Evolutionary conservation across 2,888 invertebrate genomes (phyloP), one percentile per base, ranked within the genome.

Genomic region (Strigamia crassipes): DNA sequence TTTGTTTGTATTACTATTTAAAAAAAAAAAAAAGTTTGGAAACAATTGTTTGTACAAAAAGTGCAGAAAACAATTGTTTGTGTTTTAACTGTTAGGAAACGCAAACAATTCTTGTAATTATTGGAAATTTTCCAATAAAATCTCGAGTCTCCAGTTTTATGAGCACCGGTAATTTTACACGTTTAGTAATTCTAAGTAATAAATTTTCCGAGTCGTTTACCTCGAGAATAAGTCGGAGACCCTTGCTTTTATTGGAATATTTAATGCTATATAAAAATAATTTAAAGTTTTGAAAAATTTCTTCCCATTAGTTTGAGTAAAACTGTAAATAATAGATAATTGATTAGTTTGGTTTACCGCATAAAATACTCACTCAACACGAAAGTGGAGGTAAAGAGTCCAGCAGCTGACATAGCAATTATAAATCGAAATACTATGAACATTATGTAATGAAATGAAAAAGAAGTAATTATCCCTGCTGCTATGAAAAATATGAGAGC

Each of bases 331-430:
- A 38, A 38, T 38, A 38, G 38, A 38, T 38, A 38, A 38, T 38
- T 38, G 38, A 38, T 38, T 38, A 38, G 38, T 38, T 38, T 38
- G 5, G 5, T 10, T 61, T 61, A 61, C 21, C 61, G 18, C 18
- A 6, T 61, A 21, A 61, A 61, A 27, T 79, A 79, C 79, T 41
- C 42, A 79, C 79, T 42, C 42, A 79, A 79, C 9, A 79, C 79
- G 23, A 79, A 79, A 15, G 79, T 79, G 46, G 42, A 46, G 18
- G 79, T 79, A 42, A 79, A 79, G 41, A 79, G 46, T 42, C 79
- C 79, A 27, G 79, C 79, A 18, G 79, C 79, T 15, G 79, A 79
- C 79, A 81, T 81, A 13, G 81, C 81, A 31, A 51, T 38, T 21
- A 81, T n/a, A 21, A 81, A 31, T 4, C 81, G 66, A 31, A 81